phyloP scores from a whole-genome alignment of 2,113 vertebrate genomes.

The Sebastes fasciatus region DNA sequence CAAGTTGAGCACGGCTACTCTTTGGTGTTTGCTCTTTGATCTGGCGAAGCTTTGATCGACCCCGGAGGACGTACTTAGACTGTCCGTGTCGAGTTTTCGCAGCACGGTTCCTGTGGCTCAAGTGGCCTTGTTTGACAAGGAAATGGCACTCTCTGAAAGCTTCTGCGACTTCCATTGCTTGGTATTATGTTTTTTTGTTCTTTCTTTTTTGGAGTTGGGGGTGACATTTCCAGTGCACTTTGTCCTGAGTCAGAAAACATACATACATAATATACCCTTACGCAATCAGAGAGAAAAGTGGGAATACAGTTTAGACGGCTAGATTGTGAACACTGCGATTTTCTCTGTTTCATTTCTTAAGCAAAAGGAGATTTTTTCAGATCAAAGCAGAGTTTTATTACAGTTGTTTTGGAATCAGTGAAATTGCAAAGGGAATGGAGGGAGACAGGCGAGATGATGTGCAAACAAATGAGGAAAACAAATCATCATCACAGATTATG shows the following conservation, averaged over 20 bases:
- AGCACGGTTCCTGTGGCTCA: not conserved
- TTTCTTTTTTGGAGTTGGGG: not conserved
- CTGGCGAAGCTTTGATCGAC: conserved; percentile 38
- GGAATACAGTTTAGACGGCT: conserved; percentile 2
- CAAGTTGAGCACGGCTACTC: conserved; percentile 22
- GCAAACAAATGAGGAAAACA: conserved; percentile 47
- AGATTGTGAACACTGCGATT: conserved; percentile 10
- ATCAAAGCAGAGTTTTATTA: conserved; percentile 55
- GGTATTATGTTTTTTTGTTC: not conserved
- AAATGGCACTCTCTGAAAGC: conserved; percentile 29
- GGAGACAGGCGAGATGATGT: conserved; percentile 23
- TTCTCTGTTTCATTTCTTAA: conserved; percentile 43
- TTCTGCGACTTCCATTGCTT: not conserved
- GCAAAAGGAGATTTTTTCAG: conserved; percentile 28
- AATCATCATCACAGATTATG: conserved; percentile 26
- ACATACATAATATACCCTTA: not conserved
- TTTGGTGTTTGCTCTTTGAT: conserved; percentile 70
- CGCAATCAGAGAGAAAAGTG: not conserved
- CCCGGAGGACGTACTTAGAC: conserved; percentile 23
- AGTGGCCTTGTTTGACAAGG: conserved; percentile 26
- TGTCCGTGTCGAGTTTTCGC: conserved; percentile 6
- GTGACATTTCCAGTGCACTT: conserved; percentile 12
- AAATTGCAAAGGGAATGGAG: conserved; percentile 30
- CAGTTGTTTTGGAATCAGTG: conserved; percentile 37
- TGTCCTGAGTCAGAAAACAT: conserved; percentile 8